These are phyloP conservation scores for Ophion obscuratus DNA, from an alignment of 2,888 invertebrate genomes.

Conservation along the genomic window DNA sequence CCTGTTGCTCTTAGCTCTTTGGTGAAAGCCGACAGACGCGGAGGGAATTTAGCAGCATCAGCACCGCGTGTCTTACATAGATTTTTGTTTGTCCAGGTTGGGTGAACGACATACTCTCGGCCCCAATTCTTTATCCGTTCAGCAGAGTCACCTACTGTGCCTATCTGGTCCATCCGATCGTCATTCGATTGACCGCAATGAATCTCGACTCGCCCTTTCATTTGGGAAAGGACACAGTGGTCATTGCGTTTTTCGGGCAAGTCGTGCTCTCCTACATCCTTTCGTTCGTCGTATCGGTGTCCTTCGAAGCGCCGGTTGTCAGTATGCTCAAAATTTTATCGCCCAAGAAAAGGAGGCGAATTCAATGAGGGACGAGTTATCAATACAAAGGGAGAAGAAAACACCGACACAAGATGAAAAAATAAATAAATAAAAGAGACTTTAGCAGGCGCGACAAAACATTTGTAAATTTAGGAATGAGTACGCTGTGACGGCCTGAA, in stretches of 20 bases:
- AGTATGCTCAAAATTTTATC: conserved; percentile 90
- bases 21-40: too few species aligned
- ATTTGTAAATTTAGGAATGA: neutral
- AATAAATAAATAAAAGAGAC: neutral
- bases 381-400: conserved; percentile 47
- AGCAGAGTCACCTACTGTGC: conserved; percentile 95
- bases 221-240: conserved; percentile 91
- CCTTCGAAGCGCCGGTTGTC: conserved; percentile 94
- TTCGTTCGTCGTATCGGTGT: conserved; percentile 91
- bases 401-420: neutral
- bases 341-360: conserved; percentile 81
- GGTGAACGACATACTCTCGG: conserved; percentile 89
- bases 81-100: conserved; percentile 81
- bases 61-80: neutral
- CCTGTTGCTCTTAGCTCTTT: too few species aligned
- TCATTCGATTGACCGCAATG: conserved; percentile 92
- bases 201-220: conserved; percentile 93
- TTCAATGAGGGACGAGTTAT: conserved; percentile 72
- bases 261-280: conserved; percentile 91
- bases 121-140: conserved; percentile 92
- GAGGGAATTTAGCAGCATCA: too few species aligned
- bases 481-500: neutral
- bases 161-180: conserved; percentile 93
- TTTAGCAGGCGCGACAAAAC: neutral
- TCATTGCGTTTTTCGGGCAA: conserved; percentile 92